Conservation (phyloP, 2,113 vertebrate genomes). For the Pao palembangensis region DNA sequence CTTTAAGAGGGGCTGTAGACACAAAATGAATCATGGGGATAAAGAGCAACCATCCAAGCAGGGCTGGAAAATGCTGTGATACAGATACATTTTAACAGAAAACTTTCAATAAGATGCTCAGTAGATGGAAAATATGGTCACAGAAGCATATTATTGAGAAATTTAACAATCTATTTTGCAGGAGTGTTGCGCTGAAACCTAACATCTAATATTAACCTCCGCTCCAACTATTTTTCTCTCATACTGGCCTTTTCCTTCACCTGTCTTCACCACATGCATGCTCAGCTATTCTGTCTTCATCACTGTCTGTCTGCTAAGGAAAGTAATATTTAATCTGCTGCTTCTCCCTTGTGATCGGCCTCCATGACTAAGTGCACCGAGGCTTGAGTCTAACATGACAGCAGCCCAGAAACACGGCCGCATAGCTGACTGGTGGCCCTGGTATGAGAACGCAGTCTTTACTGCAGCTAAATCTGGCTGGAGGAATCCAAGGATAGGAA, state of each 20-base stretch:
- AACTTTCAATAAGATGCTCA: no score
- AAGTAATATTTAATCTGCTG: no score
- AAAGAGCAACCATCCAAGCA: constrained; percentile 39
- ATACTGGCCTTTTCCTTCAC: constrained; percentile 12
- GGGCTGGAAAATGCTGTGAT: constrained; percentile 41
- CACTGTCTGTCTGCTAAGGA: no score
- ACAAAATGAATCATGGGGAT: constrained; percentile 57
- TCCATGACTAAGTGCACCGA: constrained; percentile 14
- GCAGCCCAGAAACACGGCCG: constrained; percentile 34
- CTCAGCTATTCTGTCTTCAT: no score
- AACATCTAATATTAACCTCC: no score
- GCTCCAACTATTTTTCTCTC: constrained; percentile 21
- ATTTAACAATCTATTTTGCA: no score
- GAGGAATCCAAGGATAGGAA: background rate
- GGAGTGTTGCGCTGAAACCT: no score
- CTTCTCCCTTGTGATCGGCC: constrained; percentile 2
- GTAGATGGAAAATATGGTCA: background rate
- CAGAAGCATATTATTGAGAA: no score
- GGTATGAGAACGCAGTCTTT: constrained; percentile 19
- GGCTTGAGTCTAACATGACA: constrained; percentile 37
- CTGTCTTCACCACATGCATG: no score
- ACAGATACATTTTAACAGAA: constrained; percentile 13
- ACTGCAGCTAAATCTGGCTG: constrained; percentile 5
- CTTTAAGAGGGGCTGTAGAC: constrained; percentile 33
- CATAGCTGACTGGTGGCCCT: constrained; percentile 16